Percentiles rank a stretch among this genome's conserved stretches.
Evolutionary conservation across 2,797 vertebrate species (phyloP).

Genomic region (Pangasius larnaudii): DNA sequence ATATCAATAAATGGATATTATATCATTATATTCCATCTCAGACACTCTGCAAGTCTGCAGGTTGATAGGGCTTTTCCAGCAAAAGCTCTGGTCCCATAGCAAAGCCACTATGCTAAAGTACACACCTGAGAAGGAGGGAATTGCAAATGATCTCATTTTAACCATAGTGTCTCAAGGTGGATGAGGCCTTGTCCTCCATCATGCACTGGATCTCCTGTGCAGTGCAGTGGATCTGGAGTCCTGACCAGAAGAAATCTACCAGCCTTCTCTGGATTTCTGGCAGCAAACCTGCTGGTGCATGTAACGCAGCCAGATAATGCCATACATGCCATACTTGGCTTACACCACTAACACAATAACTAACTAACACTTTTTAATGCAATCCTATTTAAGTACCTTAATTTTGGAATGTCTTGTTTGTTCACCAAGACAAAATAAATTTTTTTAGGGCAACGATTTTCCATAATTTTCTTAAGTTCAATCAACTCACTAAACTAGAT

Average conservation of each 20-base stretch:
- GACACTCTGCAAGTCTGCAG: slow-evolving; percentile 63
- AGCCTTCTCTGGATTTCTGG: too few relatives aligned
- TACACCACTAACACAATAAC: too few relatives aligned
- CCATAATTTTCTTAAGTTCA: not conserved
- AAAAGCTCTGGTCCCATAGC: slow-evolving; percentile 99
- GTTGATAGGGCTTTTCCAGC: slow-evolving; percentile 98
- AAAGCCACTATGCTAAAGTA: slow-evolving; percentile 97
- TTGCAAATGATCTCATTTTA: not conserved
- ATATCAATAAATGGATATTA: not conserved
- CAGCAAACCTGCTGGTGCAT: too few relatives aligned
- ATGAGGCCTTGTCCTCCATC: too few relatives aligned
- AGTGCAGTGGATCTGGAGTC: too few relatives aligned
- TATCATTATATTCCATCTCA: not conserved
- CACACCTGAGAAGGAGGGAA: slow-evolving; percentile 79
- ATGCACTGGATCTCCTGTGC: too few relatives aligned
- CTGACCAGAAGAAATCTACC: too few relatives aligned
- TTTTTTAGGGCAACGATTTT: not conserved
- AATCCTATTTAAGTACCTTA: not conserved
- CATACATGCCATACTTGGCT: too few relatives aligned
- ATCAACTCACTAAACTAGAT: too few relatives aligned
- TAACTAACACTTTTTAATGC: not conserved
- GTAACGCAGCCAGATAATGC: too few relatives aligned
- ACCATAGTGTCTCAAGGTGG: too few relatives aligned
- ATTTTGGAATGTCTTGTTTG: not conserved
- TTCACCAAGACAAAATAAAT: not conserved